Evolutionary conservation across 2,888 invertebrate genomes (phyloP).

Genomic region (Euzetes globulus): DNA sequence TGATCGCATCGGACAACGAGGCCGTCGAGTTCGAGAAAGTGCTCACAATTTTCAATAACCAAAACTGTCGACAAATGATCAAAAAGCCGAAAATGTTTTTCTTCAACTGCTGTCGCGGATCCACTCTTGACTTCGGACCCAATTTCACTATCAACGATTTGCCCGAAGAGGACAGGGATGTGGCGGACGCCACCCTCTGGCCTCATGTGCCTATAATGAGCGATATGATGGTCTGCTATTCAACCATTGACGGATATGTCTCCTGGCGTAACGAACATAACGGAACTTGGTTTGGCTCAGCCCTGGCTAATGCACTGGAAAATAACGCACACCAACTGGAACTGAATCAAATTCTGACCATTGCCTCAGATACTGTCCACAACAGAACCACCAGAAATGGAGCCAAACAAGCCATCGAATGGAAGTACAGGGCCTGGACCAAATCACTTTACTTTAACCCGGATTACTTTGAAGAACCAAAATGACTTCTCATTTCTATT

Average conservation of each 20-base stretch:
- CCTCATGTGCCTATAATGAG: slow-evolving; percentile 15
- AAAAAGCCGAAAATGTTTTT: slow-evolving; percentile 40
- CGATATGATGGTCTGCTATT: slow-evolving; percentile 38
- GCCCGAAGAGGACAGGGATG: not conserved
- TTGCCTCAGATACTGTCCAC: slow-evolving; percentile 29
- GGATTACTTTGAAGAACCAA: not conserved
- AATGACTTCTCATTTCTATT: too few species aligned
- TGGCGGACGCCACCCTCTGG: not conserved
- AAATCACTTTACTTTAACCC: slow-evolving; percentile 39
- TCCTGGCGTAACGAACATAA: slow-evolving; percentile 33
- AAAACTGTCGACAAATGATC: slow-evolving; percentile 32
- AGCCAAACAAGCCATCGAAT: slow-evolving; percentile 37
- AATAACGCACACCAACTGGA: slow-evolving; percentile 23
- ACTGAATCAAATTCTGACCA: slow-evolving; percentile 27
- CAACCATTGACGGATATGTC: slow-evolving; percentile 37
- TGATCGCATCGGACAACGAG: slow-evolving; percentile 33
- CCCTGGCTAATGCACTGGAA: slow-evolving; percentile 6
- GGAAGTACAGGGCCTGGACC: slow-evolving; percentile 34
- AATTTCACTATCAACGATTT: not conserved
- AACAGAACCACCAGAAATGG: slow-evolving; percentile 32
- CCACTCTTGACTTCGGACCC: not conserved
- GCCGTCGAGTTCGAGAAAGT: slow-evolving; percentile 33
- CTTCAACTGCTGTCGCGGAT: slow-evolving; percentile 39
- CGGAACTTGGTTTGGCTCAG: slow-evolving; percentile 37
- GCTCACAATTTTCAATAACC: slow-evolving; percentile 37